Evolutionary conservation across 2,888 invertebrate species (phyloP).

Genomic region (Phaedon cochleariae): DNA sequence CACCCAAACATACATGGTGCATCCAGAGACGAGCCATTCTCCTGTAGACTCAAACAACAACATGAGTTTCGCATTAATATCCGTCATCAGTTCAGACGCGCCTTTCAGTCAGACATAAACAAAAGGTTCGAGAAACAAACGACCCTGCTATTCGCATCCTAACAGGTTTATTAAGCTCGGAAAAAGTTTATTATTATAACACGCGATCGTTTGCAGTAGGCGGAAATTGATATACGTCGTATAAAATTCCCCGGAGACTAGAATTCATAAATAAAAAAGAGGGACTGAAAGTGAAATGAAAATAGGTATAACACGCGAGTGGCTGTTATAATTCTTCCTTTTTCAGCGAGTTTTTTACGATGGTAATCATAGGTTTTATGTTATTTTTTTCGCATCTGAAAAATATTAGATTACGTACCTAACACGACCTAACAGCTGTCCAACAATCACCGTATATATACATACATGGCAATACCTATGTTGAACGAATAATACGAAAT

Average conservation of each 20-base stretch:
- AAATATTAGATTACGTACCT: too few species aligned
- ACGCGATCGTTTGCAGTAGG: slow-evolving; percentile 28
- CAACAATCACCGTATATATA: too few species aligned
- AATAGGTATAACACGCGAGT: slow-evolving; percentile 12
- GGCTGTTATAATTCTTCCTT: not conserved
- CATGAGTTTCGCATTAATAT: not conserved
- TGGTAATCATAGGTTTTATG: too few species aligned
- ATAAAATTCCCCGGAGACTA: slow-evolving; percentile 6
- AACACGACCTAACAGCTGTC: too few species aligned
- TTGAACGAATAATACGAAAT: too few species aligned
- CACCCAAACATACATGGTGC: too few species aligned
- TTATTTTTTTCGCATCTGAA: too few species aligned
- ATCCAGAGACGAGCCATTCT: too few species aligned
- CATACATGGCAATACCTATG: too few species aligned
- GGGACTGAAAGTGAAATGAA: slow-evolving; percentile 12
- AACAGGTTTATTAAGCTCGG: slow-evolving; percentile 31
- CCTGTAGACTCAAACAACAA: not conserved
- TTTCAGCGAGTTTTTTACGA: not conserved
- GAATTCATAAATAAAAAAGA: slow-evolving; percentile 16
- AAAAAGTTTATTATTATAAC: slow-evolving; percentile 33
- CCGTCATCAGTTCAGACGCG: not conserved
- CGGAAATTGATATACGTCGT: slow-evolving; percentile 24
- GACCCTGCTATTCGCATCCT: slow-evolving; percentile 27
- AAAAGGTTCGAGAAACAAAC: slow-evolving; percentile 16
- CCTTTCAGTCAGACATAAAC: slow-evolving; percentile 8